These are phyloP conservation scores for Bombylius discolor DNA, from an alignment of 2,888 invertebrate species.

Conservation along the genomic window DNA sequence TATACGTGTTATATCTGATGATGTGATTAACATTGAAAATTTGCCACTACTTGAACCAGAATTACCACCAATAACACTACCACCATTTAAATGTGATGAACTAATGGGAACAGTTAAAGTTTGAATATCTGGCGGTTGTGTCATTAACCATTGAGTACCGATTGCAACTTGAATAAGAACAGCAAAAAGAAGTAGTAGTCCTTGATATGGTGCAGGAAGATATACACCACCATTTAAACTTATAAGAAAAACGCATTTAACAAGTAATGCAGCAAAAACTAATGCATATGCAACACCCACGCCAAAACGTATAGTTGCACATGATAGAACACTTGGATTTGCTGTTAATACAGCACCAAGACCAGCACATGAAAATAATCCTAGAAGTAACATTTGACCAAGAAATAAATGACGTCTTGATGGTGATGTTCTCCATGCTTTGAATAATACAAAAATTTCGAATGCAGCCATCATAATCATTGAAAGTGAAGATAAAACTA, in stretches of 20 bases:
- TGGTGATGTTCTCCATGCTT: constrained; percentile 69
- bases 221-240: constrained; percentile 86
- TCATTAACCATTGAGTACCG: constrained; percentile 72
- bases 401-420: constrained; percentile 74
- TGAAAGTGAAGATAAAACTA: constrained; percentile 69
- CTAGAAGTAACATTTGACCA: constrained; percentile 74
- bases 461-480: constrained; percentile 77
- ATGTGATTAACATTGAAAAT: constrained; percentile 17
- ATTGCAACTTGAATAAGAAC: constrained; percentile 81
- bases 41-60: not conserved
- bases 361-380: constrained; percentile 68
- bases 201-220: constrained; percentile 84
- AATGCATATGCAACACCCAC: constrained; percentile 72
- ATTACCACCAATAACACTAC: constrained; percentile 17
- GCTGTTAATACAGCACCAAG: constrained; percentile 66
- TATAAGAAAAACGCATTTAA: constrained; percentile 86
- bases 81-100: constrained; percentile 21
- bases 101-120: constrained; percentile 34
- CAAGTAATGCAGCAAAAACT: constrained; percentile 80
- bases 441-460: constrained; percentile 79
- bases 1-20: constrained; percentile 23
- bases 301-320: constrained; percentile 69
- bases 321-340: constrained; percentile 64
- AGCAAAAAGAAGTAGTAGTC: constrained; percentile 75
- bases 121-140: constrained; percentile 55